A percentile compares a stretch with the other conserved stretches of the same genome.
Evolutionary conservation across 1,140 invertebrate species (phyloP).

Genomic region (Bathynomus jamesi): DNA sequence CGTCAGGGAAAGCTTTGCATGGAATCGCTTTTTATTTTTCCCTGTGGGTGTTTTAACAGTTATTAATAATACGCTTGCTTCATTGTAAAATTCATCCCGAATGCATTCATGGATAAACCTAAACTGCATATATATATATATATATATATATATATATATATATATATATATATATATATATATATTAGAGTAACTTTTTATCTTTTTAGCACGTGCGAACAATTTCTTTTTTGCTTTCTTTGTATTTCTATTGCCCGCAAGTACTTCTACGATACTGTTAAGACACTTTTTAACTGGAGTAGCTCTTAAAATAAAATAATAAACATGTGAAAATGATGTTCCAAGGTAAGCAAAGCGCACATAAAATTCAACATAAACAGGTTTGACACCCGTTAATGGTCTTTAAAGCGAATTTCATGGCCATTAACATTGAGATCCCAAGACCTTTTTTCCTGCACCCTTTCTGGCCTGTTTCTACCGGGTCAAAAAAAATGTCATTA

Average conservation of each 20-base stretch:
- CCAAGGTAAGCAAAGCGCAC: background rate
- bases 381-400: background rate
- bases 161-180: constrained; percentile 1
- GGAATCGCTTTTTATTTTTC: too few species aligned
- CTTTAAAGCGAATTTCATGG: background rate
- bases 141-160: constrained; percentile 3
- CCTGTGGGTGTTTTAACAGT: too few species aligned
- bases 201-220: too few species aligned
- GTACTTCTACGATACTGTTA: background rate
- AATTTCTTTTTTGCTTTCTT: too few species aligned
- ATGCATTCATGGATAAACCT: background rate
- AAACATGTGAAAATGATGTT: constrained; percentile 1
- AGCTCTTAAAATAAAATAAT: constrained; percentile 1
- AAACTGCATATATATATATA: background rate
- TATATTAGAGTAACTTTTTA: background rate
- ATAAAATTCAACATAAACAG: constrained; percentile 1
- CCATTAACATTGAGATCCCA: background rate
- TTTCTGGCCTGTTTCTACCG: constrained; percentile 1
- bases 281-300: background rate
- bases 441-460: background rate
- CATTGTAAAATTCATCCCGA: too few species aligned
- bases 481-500: background rate
- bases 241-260: background rate
- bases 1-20: too few species aligned
- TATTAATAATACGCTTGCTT: too few species aligned